These are phyloP conservation scores for Cyaniris semiargus DNA, from an alignment of 2,888 invertebrate species.

Conservation along the genomic window DNA sequence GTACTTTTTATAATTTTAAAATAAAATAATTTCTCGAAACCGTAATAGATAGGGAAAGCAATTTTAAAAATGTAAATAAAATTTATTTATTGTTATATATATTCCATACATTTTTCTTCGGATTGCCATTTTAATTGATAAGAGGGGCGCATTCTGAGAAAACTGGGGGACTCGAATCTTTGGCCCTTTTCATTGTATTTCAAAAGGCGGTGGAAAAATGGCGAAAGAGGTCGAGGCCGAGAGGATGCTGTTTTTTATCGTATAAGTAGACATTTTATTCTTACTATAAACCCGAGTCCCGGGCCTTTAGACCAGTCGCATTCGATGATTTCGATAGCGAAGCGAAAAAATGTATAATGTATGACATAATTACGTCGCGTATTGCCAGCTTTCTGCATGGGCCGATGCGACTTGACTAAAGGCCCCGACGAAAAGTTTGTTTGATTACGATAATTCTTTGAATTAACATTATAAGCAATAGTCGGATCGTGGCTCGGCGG, in stretches of 20 bases:
- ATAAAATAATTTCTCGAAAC: constrained; percentile 56
- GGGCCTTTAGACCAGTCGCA: not conserved
- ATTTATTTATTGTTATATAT: constrained; percentile 78
- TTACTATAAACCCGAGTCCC: constrained; percentile 38
- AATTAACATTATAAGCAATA: constrained; percentile 48
- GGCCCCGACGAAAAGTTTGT: constrained; percentile 43
- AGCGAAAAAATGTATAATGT: not conserved
- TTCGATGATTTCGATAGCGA: not conserved
- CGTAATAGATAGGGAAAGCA: constrained; percentile 76
- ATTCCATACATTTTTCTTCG: constrained; percentile 76
- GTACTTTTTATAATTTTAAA: not conserved
- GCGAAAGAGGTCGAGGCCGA: not conserved
- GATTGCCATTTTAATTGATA: constrained; percentile 76
- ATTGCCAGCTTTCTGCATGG: too few species aligned
- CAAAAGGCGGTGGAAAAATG: not conserved
- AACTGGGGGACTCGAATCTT: constrained; percentile 38
- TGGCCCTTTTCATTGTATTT: not conserved
- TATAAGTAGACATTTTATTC: constrained; percentile 56
- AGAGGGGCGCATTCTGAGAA: constrained; percentile 70
- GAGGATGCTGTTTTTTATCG: constrained; percentile 72
- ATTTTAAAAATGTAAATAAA: constrained; percentile 76
- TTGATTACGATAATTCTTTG: constrained; percentile 55
- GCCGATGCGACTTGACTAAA: not conserved
- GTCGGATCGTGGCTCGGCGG: constrained; percentile 53
- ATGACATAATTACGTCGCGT: not conserved